A percentile compares a stretch with the other conserved stretches of the same genome.
Evolutionary conservation across 2,113 vertebrate genomes (phyloP).

Genomic region (Psammodynastes pulverulentus): DNA sequence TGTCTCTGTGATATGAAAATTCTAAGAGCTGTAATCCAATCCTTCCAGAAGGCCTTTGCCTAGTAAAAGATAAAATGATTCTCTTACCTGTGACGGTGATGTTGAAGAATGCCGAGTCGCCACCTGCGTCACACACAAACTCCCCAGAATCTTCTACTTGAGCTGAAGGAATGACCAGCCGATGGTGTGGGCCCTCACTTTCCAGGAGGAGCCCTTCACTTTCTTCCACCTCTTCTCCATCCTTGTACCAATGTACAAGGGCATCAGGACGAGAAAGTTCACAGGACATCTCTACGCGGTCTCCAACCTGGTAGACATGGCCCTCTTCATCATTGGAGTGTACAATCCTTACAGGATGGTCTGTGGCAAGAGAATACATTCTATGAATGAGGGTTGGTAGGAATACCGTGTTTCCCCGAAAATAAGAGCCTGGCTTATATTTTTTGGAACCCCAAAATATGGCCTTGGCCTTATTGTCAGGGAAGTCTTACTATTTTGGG

Average conservation of each 20-base stretch:
- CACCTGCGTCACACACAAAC: constrained; percentile 72
- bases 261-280: constrained; percentile 79
- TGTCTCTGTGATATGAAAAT: neutral
- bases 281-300: constrained; percentile 85
- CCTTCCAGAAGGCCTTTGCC: neutral
- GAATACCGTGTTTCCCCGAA: no score
- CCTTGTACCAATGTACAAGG: constrained; percentile 82
- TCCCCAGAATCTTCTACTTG: constrained; percentile 80
- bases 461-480: no score
- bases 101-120: constrained; percentile 77
- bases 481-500: no score
- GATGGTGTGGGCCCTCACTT: constrained; percentile 73
- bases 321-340: constrained; percentile 75
- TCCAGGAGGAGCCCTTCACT: constrained; percentile 74
- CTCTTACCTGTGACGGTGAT: constrained; percentile 75
- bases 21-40: neutral
- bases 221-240: constrained; percentile 76
- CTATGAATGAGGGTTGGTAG: neutral
- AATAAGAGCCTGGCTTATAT: no score
- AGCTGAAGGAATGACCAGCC: constrained; percentile 81
- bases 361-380: neutral
- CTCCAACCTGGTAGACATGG: constrained; percentile 72
- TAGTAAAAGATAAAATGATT: neutral
- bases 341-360: constrained; percentile 77
- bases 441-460: no score